Conservation (phyloP, 2,113 vertebrate species). For the Phalacrocorax carbo region DNA sequence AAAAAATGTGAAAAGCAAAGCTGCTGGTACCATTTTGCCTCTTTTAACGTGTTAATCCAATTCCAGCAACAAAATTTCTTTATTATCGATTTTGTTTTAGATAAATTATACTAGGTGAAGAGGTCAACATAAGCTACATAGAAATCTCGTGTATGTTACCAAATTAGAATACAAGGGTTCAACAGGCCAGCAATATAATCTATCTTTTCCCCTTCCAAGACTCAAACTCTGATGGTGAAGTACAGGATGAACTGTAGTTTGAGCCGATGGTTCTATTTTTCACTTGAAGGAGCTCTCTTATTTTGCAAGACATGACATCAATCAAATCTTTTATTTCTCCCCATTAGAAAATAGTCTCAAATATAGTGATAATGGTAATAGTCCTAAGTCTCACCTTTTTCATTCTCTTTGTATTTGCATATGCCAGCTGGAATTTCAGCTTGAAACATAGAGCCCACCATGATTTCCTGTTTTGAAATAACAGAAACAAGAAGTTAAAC, state of each 20-base stretch:
- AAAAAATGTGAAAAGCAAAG: not conserved
- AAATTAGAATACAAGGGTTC: not conserved
- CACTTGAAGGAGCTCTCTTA: not conserved
- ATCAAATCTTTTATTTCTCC: not conserved
- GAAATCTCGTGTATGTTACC: not conserved
- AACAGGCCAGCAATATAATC: not conserved
- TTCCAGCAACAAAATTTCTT: not conserved
- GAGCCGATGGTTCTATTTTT: not conserved
- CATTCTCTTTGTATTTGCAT: slow-evolving; percentile 93
- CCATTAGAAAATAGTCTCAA: not conserved
- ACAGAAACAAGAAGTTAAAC: not conserved
- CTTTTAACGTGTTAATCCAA: not conserved
- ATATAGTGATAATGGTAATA: not conserved
- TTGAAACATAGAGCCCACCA: slow-evolving; percentile 99
- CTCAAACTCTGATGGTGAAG: not conserved
- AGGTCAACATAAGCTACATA: not conserved
- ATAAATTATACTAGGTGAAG: accelerated
- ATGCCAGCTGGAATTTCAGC: slow-evolving; percentile 92
- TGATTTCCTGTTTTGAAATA: slow-evolving; percentile 87
- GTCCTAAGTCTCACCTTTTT: slow-evolving; percentile 82
- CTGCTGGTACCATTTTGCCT: not conserved
- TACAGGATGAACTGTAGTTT: not conserved
- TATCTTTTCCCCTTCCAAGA: not conserved
- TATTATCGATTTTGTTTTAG: not conserved
- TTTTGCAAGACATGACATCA: not conserved